These are phyloP conservation scores for Notarius quadriscutis DNA, from an alignment of 2,113 vertebrate species.

Conservation along the genomic window DNA sequence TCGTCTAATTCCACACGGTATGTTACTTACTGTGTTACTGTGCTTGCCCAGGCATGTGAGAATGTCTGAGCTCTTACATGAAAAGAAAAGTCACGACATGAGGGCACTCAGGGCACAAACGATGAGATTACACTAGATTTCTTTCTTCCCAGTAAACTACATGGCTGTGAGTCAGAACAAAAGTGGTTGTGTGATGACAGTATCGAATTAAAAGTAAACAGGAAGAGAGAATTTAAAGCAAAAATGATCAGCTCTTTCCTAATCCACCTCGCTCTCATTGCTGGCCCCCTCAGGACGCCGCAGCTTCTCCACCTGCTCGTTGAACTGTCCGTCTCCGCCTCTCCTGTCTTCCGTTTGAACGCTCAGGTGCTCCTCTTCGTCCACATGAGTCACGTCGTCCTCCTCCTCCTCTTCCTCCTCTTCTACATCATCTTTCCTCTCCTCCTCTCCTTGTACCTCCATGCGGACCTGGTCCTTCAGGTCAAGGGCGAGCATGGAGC, in stretches of 20 bases:
- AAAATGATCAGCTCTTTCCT: conserved; percentile 51
- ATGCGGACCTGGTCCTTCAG: conserved; percentile 89
- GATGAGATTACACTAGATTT: conserved; percentile 10
- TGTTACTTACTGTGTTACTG: background rate
- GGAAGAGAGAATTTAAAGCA: conserved; percentile 40
- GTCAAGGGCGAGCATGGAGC: conserved; percentile 67
- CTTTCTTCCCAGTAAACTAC: background rate
- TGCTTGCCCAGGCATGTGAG: conserved; percentile 50
- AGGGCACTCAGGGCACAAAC: conserved; percentile 24
- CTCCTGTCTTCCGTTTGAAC: conserved; percentile 89
- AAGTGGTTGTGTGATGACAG: background rate
- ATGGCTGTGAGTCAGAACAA: background rate
- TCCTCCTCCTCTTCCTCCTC: conserved; percentile 82
- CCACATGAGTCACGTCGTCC: conserved; percentile 77
- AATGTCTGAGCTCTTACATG: conserved; percentile 55
- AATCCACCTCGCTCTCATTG: conserved; percentile 91
- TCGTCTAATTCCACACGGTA: conserved; percentile 47
- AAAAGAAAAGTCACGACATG: conserved; percentile 43
- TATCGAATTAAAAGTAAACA: conserved; percentile 17
- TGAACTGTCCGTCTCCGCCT: conserved; percentile 95
- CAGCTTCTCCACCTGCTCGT: conserved; percentile 94
- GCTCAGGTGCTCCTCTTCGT: conserved; percentile 79
- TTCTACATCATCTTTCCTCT: conserved; percentile 77
- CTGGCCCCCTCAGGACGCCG: conserved; percentile 91
- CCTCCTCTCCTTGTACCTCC: conserved; percentile 94